These are phyloP conservation scores for Urocynchramus pylzowi DNA, from an alignment of 2,113 vertebrate genomes.

Conservation along the genomic window DNA sequence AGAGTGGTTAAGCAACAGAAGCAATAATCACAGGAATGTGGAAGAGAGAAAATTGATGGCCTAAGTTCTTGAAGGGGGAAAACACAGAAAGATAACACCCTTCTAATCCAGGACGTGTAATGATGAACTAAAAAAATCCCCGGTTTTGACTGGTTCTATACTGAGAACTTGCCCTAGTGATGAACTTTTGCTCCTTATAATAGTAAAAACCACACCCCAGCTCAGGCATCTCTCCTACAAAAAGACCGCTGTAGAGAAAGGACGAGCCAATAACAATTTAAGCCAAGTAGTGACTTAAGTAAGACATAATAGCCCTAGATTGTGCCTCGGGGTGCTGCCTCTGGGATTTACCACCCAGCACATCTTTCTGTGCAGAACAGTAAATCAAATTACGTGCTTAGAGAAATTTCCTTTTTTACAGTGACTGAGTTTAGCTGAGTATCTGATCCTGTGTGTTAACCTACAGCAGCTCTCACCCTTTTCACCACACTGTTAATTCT, in stretches of 20 bases:
- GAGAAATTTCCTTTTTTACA: background rate
- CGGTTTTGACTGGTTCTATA: background rate
- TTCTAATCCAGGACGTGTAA: background rate
- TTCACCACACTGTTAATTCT: background rate
- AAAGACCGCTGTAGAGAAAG: background rate
- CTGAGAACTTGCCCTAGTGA: background rate
- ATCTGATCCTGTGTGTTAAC: background rate
- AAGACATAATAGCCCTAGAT: background rate
- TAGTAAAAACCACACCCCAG: background rate
- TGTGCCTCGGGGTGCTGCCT: background rate
- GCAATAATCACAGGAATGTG: background rate
- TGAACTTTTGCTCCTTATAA: background rate
- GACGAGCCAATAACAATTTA: background rate
- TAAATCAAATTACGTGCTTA: background rate
- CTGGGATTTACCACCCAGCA: background rate
- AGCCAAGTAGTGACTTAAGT: background rate
- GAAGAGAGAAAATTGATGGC: background rate
- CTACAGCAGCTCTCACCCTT: background rate
- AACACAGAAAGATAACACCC: background rate
- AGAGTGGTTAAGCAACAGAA: background rate
- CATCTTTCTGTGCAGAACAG: background rate
- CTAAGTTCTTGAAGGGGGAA: background rate
- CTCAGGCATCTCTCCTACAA: background rate
- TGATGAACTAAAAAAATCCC: background rate
- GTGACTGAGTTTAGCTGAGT: background rate